These are phyloP conservation scores for Gyrodactylus salaris DNA, from an alignment of 1,140 invertebrate species.

Conservation along the genomic window DNA sequence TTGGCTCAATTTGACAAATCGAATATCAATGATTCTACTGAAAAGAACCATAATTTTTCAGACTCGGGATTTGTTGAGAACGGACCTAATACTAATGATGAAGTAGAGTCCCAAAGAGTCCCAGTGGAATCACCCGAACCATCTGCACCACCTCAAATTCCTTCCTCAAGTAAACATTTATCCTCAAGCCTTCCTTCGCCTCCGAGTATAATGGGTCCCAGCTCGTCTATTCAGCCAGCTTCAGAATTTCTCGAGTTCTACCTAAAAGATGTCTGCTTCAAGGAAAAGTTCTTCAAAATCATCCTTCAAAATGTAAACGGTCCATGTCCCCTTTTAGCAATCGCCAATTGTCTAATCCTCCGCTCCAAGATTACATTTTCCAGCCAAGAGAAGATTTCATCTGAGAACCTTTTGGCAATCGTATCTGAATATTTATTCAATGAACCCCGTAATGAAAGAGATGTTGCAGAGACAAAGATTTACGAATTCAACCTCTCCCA, in stretches of 20 bases:
- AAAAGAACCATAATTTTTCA: too few relatives aligned
- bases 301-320: slow-evolving; percentile 31
- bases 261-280: background rate
- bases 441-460: background rate
- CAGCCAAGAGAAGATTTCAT: background rate
- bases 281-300: slow-evolving; percentile 13
- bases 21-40: too few relatives aligned
- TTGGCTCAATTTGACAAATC: too few relatives aligned
- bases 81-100: too few relatives aligned
- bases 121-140: too few relatives aligned
- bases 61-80: too few relatives aligned
- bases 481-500: background rate
- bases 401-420: background rate
- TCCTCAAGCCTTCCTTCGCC: too few relatives aligned
- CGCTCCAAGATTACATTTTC: slow-evolving; percentile 9
- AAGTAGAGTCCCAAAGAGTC: too few relatives aligned
- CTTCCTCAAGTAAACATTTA: too few relatives aligned
- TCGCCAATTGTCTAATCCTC: slow-evolving; percentile 27
- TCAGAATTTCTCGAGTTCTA: background rate
- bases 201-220: too few relatives aligned
- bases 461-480: background rate
- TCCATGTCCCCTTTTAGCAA: slow-evolving; percentile 28
- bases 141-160: too few relatives aligned
- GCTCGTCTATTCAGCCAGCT: too few relatives aligned
- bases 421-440: background rate